Conservation (phyloP, 1,140 invertebrate species). For the Bombus pascuorum region DNA sequence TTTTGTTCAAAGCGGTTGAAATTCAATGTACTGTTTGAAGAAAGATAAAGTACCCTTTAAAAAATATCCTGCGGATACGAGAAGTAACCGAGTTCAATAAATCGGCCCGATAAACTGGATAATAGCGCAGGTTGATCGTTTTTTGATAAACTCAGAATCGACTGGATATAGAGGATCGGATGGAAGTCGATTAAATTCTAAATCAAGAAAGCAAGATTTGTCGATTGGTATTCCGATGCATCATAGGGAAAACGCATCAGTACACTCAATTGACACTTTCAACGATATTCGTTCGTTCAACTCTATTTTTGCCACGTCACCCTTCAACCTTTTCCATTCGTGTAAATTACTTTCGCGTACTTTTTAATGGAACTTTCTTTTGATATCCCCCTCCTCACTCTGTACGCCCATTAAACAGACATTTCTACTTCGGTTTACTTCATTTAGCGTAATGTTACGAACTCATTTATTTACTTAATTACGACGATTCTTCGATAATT, state of each 20-base stretch:
- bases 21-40: neutral
- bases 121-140: neutral
- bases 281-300: slow-evolving; percentile 7
- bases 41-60: neutral
- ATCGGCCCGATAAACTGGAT: slow-evolving; percentile 6
- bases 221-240: slow-evolving; percentile 34
- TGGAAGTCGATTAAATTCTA: slow-evolving; percentile 49
- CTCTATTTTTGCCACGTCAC: neutral
- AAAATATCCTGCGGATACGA: neutral
- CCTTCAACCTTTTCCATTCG: neutral
- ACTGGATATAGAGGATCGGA: neutral
- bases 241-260: slow-evolving; percentile 21
- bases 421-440: neutral
- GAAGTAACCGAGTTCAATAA: neutral
- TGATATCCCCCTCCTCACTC: too few relatives aligned
- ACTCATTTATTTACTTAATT: neutral
- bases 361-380: neutral
- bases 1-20: too few relatives aligned
- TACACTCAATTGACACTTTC: slow-evolving; percentile 16
- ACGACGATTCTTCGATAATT: neutral
- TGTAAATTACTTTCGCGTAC: neutral
- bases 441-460: neutral
- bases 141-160: neutral
- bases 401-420: neutral
- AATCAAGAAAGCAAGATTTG: slow-evolving; percentile 32